Conservation (phyloP, 2,888 invertebrate species). For the Acronicta leporina region DNA sequence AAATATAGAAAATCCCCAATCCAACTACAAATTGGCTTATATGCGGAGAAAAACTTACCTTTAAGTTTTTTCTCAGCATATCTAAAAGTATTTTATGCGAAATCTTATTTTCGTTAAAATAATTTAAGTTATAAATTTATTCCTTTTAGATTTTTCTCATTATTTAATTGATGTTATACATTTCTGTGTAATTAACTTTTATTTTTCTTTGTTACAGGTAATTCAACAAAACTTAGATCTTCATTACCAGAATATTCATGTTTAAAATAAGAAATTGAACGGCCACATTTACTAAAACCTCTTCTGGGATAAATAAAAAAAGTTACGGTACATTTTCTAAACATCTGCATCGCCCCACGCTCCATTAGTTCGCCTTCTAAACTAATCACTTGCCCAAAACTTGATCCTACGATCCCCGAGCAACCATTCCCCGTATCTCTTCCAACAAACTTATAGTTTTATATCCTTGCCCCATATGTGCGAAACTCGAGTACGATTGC, state of each 20-base stretch:
- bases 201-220: neutral
- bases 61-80: no score
- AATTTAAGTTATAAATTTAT: no score
- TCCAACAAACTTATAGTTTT: constrained; percentile 39
- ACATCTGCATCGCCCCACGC: constrained; percentile 27
- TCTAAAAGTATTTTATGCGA: no score
- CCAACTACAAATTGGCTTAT: no score
- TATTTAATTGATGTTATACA: no score
- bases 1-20: no score
- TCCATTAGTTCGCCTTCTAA: constrained; percentile 39
- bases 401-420: constrained; percentile 39
- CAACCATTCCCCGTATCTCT: constrained; percentile 39
- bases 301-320: constrained; percentile 8
- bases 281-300: neutral
- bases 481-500: constrained; percentile 20
- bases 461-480: constrained; percentile 45
- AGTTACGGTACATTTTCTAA: constrained; percentile 11
- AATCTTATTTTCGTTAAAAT: no score
- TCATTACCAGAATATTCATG: neutral
- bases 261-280: no score
- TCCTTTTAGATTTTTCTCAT: no score
- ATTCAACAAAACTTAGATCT: neutral
- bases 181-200: neutral
- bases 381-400: constrained; percentile 37
- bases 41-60: no score